A percentile compares a stretch with the other conserved stretches of the same genome.
Conservation (phyloP, 2,888 invertebrate species). For the Venustoraphidia nigricollis region DNA sequence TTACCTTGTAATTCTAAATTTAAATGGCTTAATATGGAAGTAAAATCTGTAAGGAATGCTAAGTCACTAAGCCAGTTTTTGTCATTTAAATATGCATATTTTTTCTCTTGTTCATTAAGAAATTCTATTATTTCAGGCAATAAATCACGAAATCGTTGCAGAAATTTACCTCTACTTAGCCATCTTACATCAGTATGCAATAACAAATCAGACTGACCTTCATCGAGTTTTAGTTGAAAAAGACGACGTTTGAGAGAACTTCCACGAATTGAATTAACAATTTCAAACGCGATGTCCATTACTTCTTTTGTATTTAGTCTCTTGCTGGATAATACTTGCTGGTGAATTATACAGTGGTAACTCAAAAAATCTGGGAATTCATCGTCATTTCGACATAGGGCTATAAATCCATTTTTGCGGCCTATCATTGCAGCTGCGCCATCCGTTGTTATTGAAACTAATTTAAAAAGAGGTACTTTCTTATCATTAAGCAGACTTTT, state of each 20-base stretch:
- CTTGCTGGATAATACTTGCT: conserved; percentile 9
- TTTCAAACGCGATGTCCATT: conserved; percentile 10
- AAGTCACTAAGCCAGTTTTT: conserved; percentile 7
- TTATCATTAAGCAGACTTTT: conserved; percentile 7
- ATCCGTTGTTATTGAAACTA: conserved; percentile 10
- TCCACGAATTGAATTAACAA: conserved; percentile 11
- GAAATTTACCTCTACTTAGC: conserved; percentile 10
- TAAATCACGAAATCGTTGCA: conserved; percentile 11
- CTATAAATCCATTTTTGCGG: conserved; percentile 10
- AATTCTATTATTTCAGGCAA: conserved; percentile 8
- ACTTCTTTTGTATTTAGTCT: conserved; percentile 7
- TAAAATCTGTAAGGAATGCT: conserved; percentile 9
- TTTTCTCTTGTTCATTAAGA: conserved; percentile 3
- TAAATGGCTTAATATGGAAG: conserved; percentile 8
- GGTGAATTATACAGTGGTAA: conserved; percentile 10
- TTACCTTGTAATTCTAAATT: conserved; percentile 11
- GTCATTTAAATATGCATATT: conserved; percentile 4
- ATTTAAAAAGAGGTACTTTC: conserved; percentile 8
- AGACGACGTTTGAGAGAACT: conserved; percentile 10
- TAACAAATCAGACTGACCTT: conserved; percentile 9
- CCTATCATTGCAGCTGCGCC: conserved; percentile 10
- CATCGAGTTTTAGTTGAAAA: conserved; percentile 10
- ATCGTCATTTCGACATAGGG: conserved; percentile 8
- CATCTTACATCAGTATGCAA: conserved; percentile 10
- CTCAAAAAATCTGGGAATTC: conserved; percentile 9